These are phyloP conservation scores for Coleophora deauratella DNA, from an alignment of 2,888 invertebrate genomes.

Conservation along the genomic window DNA sequence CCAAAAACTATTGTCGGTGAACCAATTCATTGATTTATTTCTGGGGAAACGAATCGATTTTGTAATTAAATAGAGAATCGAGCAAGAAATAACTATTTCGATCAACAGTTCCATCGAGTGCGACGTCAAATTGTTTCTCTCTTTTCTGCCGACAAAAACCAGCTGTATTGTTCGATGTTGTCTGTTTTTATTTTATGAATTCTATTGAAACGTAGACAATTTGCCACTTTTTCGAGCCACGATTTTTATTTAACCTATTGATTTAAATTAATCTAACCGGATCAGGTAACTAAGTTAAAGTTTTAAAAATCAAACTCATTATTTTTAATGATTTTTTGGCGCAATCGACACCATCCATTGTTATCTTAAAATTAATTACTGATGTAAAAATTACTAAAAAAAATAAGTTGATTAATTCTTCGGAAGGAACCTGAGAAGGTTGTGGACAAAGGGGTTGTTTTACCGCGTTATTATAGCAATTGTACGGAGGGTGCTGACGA, in stretches of 20 bases:
- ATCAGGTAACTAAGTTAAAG: not conserved
- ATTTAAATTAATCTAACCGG: too few relatives aligned
- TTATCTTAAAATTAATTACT: slow-evolving; percentile 62
- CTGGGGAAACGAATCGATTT: slow-evolving; percentile 40
- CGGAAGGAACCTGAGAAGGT: slow-evolving; percentile 58
- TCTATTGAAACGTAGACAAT: too few relatives aligned
- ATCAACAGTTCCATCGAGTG: slow-evolving; percentile 18
- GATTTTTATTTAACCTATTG: too few relatives aligned
- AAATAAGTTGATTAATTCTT: slow-evolving; percentile 54
- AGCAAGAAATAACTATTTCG: slow-evolving; percentile 36
- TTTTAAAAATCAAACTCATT: slow-evolving; percentile 43
- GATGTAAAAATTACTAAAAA: slow-evolving; percentile 38
- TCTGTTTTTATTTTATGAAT: too few relatives aligned
- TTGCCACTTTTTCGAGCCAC: too few relatives aligned
- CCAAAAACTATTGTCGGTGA: slow-evolving; percentile 21
- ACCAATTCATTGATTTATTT: slow-evolving; percentile 28
- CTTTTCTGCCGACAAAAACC: slow-evolving; percentile 24
- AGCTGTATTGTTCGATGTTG: slow-evolving; percentile 6
- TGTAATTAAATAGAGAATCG: slow-evolving; percentile 35
- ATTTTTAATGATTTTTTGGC: slow-evolving; percentile 47
- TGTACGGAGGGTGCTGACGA: slow-evolving; percentile 4
- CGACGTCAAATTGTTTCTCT: slow-evolving; percentile 29
- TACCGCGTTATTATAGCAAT: slow-evolving; percentile 18
- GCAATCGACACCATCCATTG: slow-evolving; percentile 62
- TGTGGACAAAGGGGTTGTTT: slow-evolving; percentile 48